A percentile compares a stretch with the other conserved stretches of the same genome.
phyloP scores from a whole-genome alignment of 2,113 vertebrate species.

The Microtus oregoni region DNA sequence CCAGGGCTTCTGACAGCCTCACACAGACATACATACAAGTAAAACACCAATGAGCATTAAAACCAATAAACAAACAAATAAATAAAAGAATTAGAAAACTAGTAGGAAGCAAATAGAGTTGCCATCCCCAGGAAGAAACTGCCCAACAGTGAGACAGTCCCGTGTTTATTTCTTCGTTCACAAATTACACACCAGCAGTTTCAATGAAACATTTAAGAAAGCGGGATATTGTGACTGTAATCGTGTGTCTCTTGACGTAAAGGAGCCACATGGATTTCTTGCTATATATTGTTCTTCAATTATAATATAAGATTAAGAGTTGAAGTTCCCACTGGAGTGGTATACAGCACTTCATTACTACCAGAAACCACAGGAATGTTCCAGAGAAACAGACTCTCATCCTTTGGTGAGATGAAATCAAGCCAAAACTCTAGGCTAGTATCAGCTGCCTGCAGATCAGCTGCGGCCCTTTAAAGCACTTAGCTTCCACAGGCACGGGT shows the following conservation, averaged over 20 bases:
- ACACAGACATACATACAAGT: not conserved
- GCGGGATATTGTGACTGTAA: not conserved
- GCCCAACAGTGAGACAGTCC: not conserved
- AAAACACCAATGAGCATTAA: not conserved
- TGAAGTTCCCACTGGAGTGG: constrained; percentile 51
- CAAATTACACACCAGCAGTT: not conserved
- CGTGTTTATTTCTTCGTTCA: constrained; percentile 25
- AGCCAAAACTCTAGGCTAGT: constrained; percentile 56
- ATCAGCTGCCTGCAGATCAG: constrained; percentile 57
- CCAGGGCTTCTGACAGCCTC: not conserved
- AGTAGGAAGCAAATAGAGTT: not conserved
- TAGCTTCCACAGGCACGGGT: constrained; percentile 34
- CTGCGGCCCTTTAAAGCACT: constrained; percentile 27
- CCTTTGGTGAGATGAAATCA: constrained; percentile 53
- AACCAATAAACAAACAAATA: too few species aligned
- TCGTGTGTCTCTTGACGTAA: not conserved
- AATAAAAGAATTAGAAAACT: not conserved
- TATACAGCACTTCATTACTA: constrained; percentile 38
- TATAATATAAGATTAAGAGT: constrained; percentile 48
- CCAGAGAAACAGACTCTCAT: constrained; percentile 47
- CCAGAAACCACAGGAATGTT: constrained; percentile 61
- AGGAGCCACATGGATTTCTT: constrained; percentile 4
- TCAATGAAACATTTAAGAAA: constrained; percentile 37
- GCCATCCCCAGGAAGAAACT: not conserved
- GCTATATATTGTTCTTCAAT: constrained; percentile 69